Conservation (phyloP, 2,888 invertebrate species). For the Aelia acuminata region DNA sequence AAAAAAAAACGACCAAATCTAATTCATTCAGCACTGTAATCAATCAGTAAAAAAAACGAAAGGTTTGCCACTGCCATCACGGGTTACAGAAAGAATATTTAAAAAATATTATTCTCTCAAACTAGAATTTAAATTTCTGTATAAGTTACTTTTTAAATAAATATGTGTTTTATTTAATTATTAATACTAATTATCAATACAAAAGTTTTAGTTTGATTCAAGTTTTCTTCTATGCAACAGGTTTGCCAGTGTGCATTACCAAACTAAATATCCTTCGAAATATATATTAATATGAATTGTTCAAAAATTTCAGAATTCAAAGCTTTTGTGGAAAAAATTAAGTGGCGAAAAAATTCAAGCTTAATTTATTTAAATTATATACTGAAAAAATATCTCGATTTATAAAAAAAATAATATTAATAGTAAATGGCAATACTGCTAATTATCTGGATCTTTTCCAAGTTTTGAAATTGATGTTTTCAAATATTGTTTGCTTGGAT, state of each 20-base stretch:
- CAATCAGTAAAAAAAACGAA: too few species aligned
- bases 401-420: background rate
- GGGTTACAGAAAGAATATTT: too few species aligned
- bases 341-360: background rate
- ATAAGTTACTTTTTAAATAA: too few species aligned
- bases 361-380: background rate
- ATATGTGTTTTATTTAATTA: too few species aligned
- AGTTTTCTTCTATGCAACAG: background rate
- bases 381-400: background rate
- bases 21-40: too few species aligned
- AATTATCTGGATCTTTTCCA: background rate
- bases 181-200: too few species aligned
- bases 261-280: background rate
- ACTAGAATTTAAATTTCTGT: too few species aligned
- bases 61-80: too few species aligned
- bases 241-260: background rate
- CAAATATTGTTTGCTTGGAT: background rate
- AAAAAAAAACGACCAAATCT: too few species aligned
- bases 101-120: too few species aligned
- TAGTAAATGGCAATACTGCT: background rate
- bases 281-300: background rate
- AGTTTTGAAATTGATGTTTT: conserved; percentile 3
- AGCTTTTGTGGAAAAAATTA: background rate
- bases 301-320: background rate
- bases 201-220: background rate